Percentiles rank a stretch among this genome's conserved stretches.
phyloP scores from a whole-genome alignment of 2,888 invertebrate species.

The Apamea anceps region DNA sequence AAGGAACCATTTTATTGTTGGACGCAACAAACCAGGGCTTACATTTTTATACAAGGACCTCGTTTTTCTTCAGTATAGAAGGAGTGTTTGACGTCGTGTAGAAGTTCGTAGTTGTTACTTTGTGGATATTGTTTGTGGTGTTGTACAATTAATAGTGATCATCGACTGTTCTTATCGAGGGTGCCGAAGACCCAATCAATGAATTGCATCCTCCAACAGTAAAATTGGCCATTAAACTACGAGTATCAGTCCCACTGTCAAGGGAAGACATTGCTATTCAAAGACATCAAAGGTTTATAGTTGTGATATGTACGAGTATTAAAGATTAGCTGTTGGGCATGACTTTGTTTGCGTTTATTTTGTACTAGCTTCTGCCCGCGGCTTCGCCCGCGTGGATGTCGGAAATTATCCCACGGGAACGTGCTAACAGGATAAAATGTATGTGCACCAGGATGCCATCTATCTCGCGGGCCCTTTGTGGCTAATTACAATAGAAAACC shows the following conservation, averaged over 20 bases:
- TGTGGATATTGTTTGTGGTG: not conserved
- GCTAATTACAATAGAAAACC: no score
- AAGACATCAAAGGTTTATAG: no score
- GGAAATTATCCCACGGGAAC: no score
- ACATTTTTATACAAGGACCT: slow-evolving; percentile 44
- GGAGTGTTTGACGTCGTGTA: slow-evolving; percentile 19
- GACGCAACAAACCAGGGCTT: slow-evolving; percentile 64
- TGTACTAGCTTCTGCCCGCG: no score
- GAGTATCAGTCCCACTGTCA: not conserved
- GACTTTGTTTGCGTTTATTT: not conserved
- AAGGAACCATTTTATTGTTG: slow-evolving; percentile 69
- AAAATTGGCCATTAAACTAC: not conserved
- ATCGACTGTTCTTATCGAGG: not conserved
- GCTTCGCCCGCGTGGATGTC: no score
- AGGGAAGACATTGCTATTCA: not conserved
- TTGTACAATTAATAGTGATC: not conserved
- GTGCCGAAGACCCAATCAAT: not conserved
- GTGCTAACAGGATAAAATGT: no score
- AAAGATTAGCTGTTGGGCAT: not conserved
- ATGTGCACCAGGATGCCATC: no score
- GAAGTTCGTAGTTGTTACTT: not conserved
- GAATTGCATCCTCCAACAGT: no score
- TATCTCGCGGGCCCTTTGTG: no score
- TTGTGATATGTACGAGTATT: not conserved
- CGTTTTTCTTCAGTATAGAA: slow-evolving; percentile 25